Conservation (phyloP, 2,113 vertebrate genomes). For the Notothenia coriiceps region DNA sequence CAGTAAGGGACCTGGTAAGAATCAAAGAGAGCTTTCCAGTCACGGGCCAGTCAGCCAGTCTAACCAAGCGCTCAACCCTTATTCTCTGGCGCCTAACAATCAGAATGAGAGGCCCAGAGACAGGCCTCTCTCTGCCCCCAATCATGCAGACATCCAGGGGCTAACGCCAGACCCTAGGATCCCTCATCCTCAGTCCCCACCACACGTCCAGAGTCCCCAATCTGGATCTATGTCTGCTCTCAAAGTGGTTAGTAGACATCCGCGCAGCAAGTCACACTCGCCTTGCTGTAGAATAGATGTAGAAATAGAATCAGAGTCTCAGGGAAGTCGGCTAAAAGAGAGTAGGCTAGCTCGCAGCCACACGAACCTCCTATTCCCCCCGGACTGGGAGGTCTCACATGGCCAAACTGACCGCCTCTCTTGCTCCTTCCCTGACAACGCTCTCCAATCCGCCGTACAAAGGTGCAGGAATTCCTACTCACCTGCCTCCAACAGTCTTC, state of each 20-base stretch:
- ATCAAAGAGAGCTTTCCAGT: constrained; percentile 10
- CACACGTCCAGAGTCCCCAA: constrained; percentile 37
- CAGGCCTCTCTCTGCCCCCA: constrained; percentile 53
- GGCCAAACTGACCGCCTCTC: constrained; percentile 25
- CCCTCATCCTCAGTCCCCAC: constrained; percentile 20
- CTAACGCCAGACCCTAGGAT: constrained; percentile 12
- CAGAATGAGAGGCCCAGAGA: constrained; percentile 50
- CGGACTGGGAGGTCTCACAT: neutral
- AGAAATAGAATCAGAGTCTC: constrained; percentile 45
- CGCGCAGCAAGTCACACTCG: constrained; percentile 28
- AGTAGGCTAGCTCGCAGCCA: constrained; percentile 23
- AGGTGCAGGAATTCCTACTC: constrained; percentile 28
- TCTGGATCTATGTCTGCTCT: neutral
- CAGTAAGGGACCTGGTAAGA: constrained; percentile 6
- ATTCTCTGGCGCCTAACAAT: constrained; percentile 21
- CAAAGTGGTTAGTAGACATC: constrained; percentile 69
- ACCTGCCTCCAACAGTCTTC: neutral
- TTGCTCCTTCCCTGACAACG: constrained; percentile 41
- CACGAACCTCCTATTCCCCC: neutral
- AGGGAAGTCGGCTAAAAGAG: accelerated
- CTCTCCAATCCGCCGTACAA: neutral
- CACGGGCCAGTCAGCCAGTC: constrained; percentile 16
- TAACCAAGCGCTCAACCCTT: neutral
- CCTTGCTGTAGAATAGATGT: constrained; percentile 72
- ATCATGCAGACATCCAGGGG: constrained; percentile 37